These are phyloP conservation scores for Drosophila algonquin DNA, from an alignment of 2,888 invertebrate genomes.

Conservation along the genomic window DNA sequence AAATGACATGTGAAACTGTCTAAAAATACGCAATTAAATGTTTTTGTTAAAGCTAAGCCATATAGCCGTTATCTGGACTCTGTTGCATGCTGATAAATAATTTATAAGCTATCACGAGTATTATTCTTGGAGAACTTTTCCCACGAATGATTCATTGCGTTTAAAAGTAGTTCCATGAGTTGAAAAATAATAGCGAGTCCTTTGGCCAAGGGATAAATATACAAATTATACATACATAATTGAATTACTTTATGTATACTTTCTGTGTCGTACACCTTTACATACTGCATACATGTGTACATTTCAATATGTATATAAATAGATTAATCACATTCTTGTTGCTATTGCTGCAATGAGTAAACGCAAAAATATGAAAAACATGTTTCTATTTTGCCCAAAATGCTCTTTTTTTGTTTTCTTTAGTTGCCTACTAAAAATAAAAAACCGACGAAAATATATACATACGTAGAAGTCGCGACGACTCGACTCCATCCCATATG, in stretches of 20 bases:
- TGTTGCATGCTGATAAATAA: slow-evolving; percentile 3
- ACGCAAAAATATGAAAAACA: slow-evolving; percentile 68
- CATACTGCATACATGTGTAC: neutral
- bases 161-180: neutral
- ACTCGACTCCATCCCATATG: slow-evolving; percentile 52
- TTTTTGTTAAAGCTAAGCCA: no score
- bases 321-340: slow-evolving; percentile 53
- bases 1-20: no score
- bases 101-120: neutral
- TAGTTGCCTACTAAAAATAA: slow-evolving; percentile 61
- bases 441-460: slow-evolving; percentile 49
- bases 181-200: neutral
- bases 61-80: neutral
- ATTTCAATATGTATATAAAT: slow-evolving; percentile 4
- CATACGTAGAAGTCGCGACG: slow-evolving; percentile 51
- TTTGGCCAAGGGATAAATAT: neutral
- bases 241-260: slow-evolving; percentile 1
- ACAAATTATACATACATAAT: neutral
- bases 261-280: neutral
- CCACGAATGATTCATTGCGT: neutral
- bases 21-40: neutral
- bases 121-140: no score
- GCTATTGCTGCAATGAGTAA: slow-evolving; percentile 52
- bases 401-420: slow-evolving; percentile 1
- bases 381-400: slow-evolving; percentile 61